phyloP scores from a whole-genome alignment of 2,797 vertebrate species.

The Ficedula albicollis region DNA sequence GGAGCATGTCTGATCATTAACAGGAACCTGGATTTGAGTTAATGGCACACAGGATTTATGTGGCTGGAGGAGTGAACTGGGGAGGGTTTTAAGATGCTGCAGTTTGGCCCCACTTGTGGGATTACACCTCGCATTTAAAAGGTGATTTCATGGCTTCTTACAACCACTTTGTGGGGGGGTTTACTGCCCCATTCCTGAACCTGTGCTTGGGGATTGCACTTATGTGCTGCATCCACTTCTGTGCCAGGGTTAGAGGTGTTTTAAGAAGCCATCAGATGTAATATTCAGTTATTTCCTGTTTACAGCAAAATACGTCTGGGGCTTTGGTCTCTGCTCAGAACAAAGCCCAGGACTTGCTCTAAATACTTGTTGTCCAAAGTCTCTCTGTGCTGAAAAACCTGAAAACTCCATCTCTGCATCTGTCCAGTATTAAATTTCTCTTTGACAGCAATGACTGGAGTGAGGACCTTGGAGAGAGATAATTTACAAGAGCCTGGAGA shows the following conservation, averaged over 20 bases:
- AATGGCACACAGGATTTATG: neutral
- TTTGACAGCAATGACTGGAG: fast-evolving
- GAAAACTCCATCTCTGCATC: neutral
- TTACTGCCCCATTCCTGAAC: neutral
- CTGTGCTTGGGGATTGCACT: too few species aligned
- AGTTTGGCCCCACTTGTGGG: fast-evolving
- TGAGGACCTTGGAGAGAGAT: neutral
- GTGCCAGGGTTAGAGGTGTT: neutral
- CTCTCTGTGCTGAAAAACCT: neutral
- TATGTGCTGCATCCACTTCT: neutral
- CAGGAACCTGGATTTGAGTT: neutral
- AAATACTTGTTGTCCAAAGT: neutral
- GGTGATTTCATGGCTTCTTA: neutral
- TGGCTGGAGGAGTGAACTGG: neutral
- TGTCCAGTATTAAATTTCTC: neutral
- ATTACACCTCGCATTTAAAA: neutral
- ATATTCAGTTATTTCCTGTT: neutral
- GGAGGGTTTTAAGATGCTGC: neutral
- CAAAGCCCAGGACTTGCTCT: neutral
- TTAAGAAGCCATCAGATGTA: neutral
- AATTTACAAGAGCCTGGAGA: neutral
- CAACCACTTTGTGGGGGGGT: too few species aligned
- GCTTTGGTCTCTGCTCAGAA: neutral
- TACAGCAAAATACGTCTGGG: neutral
- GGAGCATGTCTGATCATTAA: neutral